Conservation (phyloP, 1,140 invertebrate genomes). For the Orius laevigatus region DNA sequence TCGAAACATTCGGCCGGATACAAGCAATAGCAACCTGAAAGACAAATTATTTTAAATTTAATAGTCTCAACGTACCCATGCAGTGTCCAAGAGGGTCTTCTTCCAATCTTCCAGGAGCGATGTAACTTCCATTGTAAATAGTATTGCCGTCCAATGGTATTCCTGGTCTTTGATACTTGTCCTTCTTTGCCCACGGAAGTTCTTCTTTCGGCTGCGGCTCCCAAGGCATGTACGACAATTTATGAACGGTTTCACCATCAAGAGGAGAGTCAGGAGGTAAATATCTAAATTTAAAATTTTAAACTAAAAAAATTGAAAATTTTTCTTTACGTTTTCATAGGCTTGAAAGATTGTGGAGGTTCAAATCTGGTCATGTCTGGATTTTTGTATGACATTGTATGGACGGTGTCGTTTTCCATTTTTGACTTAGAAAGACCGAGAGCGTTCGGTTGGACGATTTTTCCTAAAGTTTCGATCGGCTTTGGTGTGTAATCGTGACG, state of each 20-base stretch:
- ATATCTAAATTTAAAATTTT: conserved; percentile 10
- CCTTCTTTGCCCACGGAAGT: conserved; percentile 17
- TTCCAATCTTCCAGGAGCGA: conserved; percentile 15
- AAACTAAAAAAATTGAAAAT: not conserved
- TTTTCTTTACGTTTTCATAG: conserved; percentile 13
- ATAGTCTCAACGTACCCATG: too few relatives aligned
- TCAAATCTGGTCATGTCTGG: conserved; percentile 18
- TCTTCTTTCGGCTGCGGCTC: conserved; percentile 15
- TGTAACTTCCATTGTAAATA: conserved; percentile 18
- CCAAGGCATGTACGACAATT: conserved; percentile 17
- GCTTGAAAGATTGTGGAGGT: conserved; percentile 17
- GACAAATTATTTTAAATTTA: too few relatives aligned
- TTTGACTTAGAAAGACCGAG: conserved; percentile 16
- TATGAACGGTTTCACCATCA: conserved; percentile 17
- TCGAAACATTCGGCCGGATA: conserved; percentile 18
- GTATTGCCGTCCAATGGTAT: conserved; percentile 16
- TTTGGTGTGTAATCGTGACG: conserved; percentile 20
- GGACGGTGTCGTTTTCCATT: conserved; percentile 14
- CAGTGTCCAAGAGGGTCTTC: conserved; percentile 16
- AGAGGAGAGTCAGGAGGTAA: conserved; percentile 15
- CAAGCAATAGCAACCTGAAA: conserved; percentile 18
- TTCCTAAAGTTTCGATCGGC: conserved; percentile 12
- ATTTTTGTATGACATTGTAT: conserved; percentile 18
- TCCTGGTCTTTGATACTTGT: conserved; percentile 8
- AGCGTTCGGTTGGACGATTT: conserved; percentile 13